These are phyloP conservation scores for Eurytoma californica DNA, from an alignment of 2,888 invertebrate species.

Conservation along the genomic window DNA sequence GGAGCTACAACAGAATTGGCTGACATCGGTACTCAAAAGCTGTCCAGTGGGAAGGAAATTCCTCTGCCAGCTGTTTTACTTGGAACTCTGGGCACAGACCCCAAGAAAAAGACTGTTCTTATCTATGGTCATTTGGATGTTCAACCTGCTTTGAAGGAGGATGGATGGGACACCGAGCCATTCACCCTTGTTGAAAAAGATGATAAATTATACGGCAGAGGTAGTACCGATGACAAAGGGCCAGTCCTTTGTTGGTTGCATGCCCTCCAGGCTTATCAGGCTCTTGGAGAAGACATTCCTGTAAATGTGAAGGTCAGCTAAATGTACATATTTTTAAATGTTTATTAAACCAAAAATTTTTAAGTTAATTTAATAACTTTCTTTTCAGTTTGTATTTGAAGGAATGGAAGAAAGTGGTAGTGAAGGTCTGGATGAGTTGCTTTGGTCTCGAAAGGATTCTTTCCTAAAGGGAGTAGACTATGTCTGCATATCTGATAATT, in stretches of 20 bases:
- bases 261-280: constrained; percentile 91
- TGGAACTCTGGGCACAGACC: constrained; percentile 85
- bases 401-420: constrained; percentile 99
- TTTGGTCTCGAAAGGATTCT: constrained; percentile 82
- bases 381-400: constrained; percentile 89
- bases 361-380: not conserved
- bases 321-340: constrained; percentile 21
- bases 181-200: constrained; percentile 92
- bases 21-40: constrained; percentile 85
- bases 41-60: constrained; percentile 84
- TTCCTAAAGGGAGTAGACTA: constrained; percentile 92
- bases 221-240: constrained; percentile 95
- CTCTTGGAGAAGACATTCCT: constrained; percentile 82
- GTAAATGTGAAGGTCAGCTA: constrained; percentile 81
- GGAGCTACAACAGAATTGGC: constrained; percentile 84
- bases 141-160: constrained; percentile 93
- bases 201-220: constrained; percentile 93
- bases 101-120: constrained; percentile 92
- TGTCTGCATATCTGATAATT: constrained; percentile 98
- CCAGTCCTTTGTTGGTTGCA: constrained; percentile 97
- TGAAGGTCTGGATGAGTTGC: constrained; percentile 92
- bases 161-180: constrained; percentile 97
- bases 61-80: constrained; percentile 91
- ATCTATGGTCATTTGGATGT: constrained; percentile 99
- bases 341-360: not conserved